Conservation (phyloP, 1,140 invertebrate genomes). For the Batillaria attramentaria region DNA sequence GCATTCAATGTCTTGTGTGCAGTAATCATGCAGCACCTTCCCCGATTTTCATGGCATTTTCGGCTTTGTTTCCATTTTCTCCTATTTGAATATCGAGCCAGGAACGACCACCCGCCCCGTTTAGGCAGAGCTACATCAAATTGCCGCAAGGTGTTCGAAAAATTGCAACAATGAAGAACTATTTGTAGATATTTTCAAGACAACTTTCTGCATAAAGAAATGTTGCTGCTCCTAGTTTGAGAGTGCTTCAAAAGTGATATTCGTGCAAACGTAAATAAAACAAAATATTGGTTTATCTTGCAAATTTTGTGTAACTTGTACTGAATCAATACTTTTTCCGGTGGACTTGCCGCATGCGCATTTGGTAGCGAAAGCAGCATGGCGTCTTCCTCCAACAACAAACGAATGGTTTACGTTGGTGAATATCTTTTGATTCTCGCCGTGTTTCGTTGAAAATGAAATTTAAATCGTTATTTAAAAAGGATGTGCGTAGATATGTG, state of each 20-base stretch:
- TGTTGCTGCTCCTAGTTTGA: too few relatives aligned
- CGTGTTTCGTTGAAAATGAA: not conserved
- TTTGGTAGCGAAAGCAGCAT: conserved; percentile 15
- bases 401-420: conserved; percentile 69
- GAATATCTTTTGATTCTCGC: conserved; percentile 36
- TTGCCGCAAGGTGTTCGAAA: too few relatives aligned
- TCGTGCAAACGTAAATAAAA: too few relatives aligned
- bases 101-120: conserved; percentile 18
- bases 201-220: too few relatives aligned
- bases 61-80: conserved; percentile 20
- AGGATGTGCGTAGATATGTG: not conserved
- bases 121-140: too few relatives aligned
- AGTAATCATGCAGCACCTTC: not conserved
- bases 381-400: conserved; percentile 55
- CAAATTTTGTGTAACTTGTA: too few relatives aligned
- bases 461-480: not conserved
- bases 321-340: conserved; percentile 11
- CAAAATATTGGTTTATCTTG: too few relatives aligned
- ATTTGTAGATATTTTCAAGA: too few relatives aligned
- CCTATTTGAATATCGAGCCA: conserved; percentile 24
- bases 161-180: too few relatives aligned
- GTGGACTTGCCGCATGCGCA: conserved; percentile 4
- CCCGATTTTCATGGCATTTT: too few relatives aligned
- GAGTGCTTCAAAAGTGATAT: too few relatives aligned
- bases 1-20: not conserved